Evolutionary conservation across 2,113 vertebrate species (phyloP), one percentile per base, ranked within the genome.

Genomic region (Coreoperca whiteheadi): DNA sequence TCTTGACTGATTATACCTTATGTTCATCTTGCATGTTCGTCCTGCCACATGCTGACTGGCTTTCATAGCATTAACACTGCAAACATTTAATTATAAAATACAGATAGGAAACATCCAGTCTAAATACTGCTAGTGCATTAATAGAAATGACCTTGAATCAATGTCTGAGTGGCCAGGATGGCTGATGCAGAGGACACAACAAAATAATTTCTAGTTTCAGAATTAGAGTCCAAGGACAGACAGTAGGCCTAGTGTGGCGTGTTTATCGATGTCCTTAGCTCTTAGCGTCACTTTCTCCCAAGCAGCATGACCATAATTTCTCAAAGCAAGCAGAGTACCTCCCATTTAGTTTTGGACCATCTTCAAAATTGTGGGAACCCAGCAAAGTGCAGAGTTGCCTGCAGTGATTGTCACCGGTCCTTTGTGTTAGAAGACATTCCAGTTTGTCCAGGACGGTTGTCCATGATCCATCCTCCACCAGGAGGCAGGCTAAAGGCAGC

Each of bases 381-480:
- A 57, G 56, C 39, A 84, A 73, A 74, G 53, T 69, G 69, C 68
- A 75, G 61, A 78, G 75, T 76, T 34, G 30, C 84, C 86, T 85
- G 84, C 74, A 88, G 79, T 87, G 92, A 92, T 88, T 91, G 89
- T 91, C 93, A 90, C 79, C 57, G 78, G 82, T 86, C 67, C 78
- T 79, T 75, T 82, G 41, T 83, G 74, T 78, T 77, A 71, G 66
- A 88, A 77, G 77, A 85, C 60, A 68, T 89, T 91, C 88, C 90
- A 90, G 84, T 91, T 89, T 50, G 28, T 56, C 72, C 79, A 71
- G 57, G 68, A 75, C 73, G 66, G 48, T 79, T 59, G 69, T 81
- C 41, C 39, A 64, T 67, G 53, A 73, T 69, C 69, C 23, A 37
- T 74, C 63, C 72, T 82, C 75, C 37, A 32, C 23, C 78, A 74